These are phyloP conservation scores for Forbesichthys papilliferus DNA, from an alignment of 2,113 vertebrate species.

Conservation along the genomic window DNA sequence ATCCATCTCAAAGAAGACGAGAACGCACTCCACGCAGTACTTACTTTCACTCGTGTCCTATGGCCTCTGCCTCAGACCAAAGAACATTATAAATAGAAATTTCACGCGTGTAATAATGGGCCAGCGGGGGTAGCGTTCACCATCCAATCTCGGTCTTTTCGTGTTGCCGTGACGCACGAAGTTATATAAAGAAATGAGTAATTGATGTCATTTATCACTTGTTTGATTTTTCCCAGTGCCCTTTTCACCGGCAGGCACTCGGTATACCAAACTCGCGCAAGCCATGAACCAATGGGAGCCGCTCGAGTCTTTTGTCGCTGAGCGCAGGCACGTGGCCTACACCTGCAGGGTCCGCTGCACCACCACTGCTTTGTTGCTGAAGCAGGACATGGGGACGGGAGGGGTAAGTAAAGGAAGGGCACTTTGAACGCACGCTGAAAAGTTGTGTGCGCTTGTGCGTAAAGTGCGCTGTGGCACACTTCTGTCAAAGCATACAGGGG, in stretches of 20 bases:
- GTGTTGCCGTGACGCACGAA: constrained; percentile 50
- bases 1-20: constrained; percentile 62
- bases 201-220: constrained; percentile 81
- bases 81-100: constrained; percentile 54
- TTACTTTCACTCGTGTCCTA: constrained; percentile 44
- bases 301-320: constrained; percentile 50
- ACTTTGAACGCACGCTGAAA: neutral
- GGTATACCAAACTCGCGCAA: constrained; percentile 43
- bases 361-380: neutral
- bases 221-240: constrained; percentile 63
- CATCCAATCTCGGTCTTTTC: constrained; percentile 58
- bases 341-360: constrained; percentile 67
- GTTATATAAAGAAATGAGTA: constrained; percentile 72
- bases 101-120: constrained; percentile 63
- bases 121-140: constrained; percentile 60
- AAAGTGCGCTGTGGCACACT: constrained; percentile 20
- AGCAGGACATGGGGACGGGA: too few relatives aligned
- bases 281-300: constrained; percentile 67
- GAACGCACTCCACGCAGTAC: constrained; percentile 32
- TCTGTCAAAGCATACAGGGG: constrained; percentile 2
- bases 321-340: constrained; percentile 76
- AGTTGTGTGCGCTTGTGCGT: neutral
- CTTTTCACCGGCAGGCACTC: neutral
- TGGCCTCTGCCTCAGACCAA: constrained; percentile 60
- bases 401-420: too few relatives aligned